Conservation (phyloP, 2,113 vertebrate species). For the Tiliqua scincoides region DNA sequence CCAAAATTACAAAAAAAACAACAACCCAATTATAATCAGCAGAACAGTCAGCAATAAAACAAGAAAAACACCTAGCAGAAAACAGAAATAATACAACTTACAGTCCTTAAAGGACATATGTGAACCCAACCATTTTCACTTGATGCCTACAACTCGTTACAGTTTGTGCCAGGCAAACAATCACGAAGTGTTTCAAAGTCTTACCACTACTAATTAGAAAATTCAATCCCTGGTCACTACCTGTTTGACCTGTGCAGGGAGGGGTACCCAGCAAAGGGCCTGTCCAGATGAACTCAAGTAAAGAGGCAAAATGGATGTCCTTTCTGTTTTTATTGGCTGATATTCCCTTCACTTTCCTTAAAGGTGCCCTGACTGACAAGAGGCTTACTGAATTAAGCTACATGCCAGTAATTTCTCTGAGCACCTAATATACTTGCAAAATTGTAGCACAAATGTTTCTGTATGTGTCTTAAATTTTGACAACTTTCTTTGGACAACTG, state of each 20-base stretch:
- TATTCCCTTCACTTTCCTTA: not conserved
- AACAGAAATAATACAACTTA: not conserved
- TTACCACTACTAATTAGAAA: too few relatives aligned
- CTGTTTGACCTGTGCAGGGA: not conserved
- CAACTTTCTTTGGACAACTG: constrained; percentile 32
- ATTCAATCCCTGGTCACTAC: not conserved
- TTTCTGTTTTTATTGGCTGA: not conserved
- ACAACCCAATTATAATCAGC: not conserved
- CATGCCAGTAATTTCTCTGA: accelerated
- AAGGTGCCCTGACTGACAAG: not conserved
- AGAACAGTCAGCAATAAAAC: not conserved
- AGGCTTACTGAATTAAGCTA: not conserved
- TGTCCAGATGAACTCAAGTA: not conserved
- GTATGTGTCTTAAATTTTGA: constrained; percentile 31
- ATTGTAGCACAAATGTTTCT: constrained; percentile 31
- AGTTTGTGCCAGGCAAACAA: too few relatives aligned
- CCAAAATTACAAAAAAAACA: not conserved
- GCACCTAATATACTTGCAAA: constrained; percentile 19
- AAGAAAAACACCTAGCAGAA: not conserved
- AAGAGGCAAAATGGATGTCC: not conserved
- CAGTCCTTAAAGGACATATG: not conserved
- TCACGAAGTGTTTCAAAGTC: not conserved
- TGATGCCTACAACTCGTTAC: too few relatives aligned
- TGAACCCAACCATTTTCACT: not conserved
- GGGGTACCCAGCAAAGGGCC: not conserved